A percentile compares a stretch with the other conserved stretches of the same genome.
Conservation (phyloP, 2,797 vertebrate genomes). For the Brachyrhaphis roseni region DNA sequence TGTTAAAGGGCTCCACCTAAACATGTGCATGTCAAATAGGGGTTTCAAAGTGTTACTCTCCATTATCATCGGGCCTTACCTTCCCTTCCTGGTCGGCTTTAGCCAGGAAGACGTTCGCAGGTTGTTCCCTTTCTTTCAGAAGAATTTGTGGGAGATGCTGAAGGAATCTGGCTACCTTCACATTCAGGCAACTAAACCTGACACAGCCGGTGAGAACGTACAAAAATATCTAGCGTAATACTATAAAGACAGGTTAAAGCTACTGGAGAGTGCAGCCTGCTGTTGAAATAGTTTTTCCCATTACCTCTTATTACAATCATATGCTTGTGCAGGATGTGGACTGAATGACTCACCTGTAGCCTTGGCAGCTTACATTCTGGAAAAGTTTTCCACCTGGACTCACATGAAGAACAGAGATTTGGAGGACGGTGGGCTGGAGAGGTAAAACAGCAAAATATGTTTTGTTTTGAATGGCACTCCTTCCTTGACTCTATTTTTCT, state of each 20-base stretch:
- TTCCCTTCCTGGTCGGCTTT: conserved; percentile 87
- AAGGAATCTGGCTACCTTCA: conserved; percentile 87
- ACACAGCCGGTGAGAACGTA: conserved; percentile 83
- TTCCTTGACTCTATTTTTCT: background rate
- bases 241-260: background rate
- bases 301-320: background rate
- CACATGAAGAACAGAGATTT: conserved; percentile 76
- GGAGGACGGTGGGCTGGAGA: conserved; percentile 86
- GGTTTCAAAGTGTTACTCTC: conserved; percentile 66
- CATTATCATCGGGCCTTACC: conserved; percentile 82
- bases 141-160: conserved; percentile 77
- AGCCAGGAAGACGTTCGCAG: conserved; percentile 82
- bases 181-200: conserved; percentile 91
- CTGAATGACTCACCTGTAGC: conserved; percentile 89
- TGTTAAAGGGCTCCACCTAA: conserved; percentile 88
- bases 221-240: background rate
- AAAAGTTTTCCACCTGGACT: conserved; percentile 91
- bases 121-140: conserved; percentile 85
- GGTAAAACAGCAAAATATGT: conserved; percentile 64
- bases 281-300: background rate
- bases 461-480: background rate
- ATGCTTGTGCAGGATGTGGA: conserved; percentile 80
- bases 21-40: conserved; percentile 42
- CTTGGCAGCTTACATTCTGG: conserved; percentile 89
- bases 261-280: background rate